Evolutionary conservation across 1,140 invertebrate genomes (phyloP), one percentile per base, ranked within the genome.

Genomic region (Drosophila asahinai): DNA sequence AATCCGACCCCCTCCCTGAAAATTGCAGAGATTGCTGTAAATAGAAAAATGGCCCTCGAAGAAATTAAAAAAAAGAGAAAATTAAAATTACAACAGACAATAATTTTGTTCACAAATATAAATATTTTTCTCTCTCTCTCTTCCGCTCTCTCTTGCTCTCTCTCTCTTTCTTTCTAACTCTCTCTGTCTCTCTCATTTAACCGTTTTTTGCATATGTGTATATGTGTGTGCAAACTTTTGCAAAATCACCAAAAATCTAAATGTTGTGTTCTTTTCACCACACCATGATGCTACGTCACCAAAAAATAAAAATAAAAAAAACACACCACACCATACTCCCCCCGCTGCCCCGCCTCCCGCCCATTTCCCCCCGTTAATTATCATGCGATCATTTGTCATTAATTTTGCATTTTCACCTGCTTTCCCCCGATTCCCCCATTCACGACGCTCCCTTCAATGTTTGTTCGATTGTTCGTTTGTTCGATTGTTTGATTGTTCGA

Each of bases 121-220:
- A 74, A 77, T 83, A 84, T 83, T 83, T 79, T 77, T 84, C 72
- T 77, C 59, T 42, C 63, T 82, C 73, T 82, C 70, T 73, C 40
- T 78, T 47, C 52, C 48, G 52, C 67, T 74, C 48, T 79, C 42
- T 83, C 33, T 51, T 49, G 45, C 60, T 78, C 63, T 68, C 48
- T 68, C 48, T 78, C 17, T 49, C 36, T 63, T 8, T 63, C 30
- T 30, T 30, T 58, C 66, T 61, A 40, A 25, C 33, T 48, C 36
- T 80, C 17, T 40, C 64, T 47, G 22, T 70, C 51, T 58, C 48
- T 47, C 33, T 58, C 51, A 72, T 58, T 59, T 58, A 30, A 48
- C 66, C 40, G 58, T 55, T 43, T 65, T 67, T 76, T 67, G 38
- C 68, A 72, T 72, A 58, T 51, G 67, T 47, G 43, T 81, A 47